phyloP scores from a whole-genome alignment of 2,113 vertebrate species.

The Onychorhynchus coronatus region DNA sequence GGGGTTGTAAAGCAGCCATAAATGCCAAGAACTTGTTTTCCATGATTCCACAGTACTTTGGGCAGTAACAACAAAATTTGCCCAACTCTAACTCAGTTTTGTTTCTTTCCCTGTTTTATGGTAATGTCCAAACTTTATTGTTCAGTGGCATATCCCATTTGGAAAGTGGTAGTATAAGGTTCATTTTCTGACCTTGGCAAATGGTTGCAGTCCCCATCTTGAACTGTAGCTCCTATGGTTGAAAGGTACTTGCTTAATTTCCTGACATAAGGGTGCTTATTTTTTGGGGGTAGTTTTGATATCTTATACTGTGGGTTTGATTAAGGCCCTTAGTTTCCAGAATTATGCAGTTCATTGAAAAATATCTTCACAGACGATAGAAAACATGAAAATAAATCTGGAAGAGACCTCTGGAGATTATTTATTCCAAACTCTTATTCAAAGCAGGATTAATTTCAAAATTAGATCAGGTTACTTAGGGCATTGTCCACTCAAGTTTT shows the following conservation, averaged over 20 bases:
- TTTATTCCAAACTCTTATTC: neutral
- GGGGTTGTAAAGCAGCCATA: neutral
- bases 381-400: neutral
- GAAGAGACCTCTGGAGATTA: neutral
- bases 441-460: neutral
- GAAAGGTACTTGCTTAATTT: neutral
- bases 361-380: neutral
- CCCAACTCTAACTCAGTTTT: neutral
- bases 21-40: neutral
- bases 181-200: neutral
- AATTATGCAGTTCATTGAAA: neutral
- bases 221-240: neutral
- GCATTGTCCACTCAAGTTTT: neutral
- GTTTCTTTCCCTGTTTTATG: neutral
- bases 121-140: neutral
- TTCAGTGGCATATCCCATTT: neutral
- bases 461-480: neutral
- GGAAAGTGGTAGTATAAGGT: neutral
- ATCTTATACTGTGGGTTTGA: neutral
- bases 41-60: neutral
- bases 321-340: neutral
- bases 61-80: neutral
- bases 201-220: neutral
- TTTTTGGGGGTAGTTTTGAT: neutral
- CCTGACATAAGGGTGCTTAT: neutral